Base-by-base conservation (phyloP, 2,888 invertebrate species). In the Diachrysia chrysitis region DNA sequence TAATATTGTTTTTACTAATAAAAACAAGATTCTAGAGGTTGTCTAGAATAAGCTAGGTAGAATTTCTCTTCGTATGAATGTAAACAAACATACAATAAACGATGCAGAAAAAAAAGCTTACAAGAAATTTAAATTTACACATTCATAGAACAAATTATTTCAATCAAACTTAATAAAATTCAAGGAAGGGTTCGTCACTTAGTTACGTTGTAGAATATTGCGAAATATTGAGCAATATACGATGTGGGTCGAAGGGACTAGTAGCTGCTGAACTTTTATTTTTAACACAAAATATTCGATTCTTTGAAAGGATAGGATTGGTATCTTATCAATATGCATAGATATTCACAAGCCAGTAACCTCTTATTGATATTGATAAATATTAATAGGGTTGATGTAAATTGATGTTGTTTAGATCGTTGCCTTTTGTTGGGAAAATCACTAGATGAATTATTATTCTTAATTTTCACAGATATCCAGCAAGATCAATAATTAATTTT, bases 401-500 rank as follows among this genome's bases (percentile, higher is more conserved):
- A n/a, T n/a, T n/a, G n/a, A n/a, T n/a, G n/a, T 12, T 14, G 29
- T 29, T 32, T 10, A 32, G 32, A 37, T n/a, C 7, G n/a, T n/a
- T 42, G 6, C 42, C n/a, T 42, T 42, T 42, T n/a, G 42, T n/a
- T 42, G 16, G 5, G n/a, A 16, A n/a, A 42, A 42, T 42, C 0
- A 42, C 42, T 37, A 37, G 37, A 32, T 32, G 7, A 32, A 10
- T 14, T 37, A 37, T 37, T 14, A 37, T 37, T 14, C 5, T 42
- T n/a, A 42, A 42, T n/a, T n/a, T 42, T 42, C 42, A 0, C 42
- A 42, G n/a, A 42, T 1, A 16, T 42, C 16, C n/a, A 4, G 42
- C 5, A 5, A n/a, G n/a, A 51, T 9, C 10, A 12, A 21, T 51
- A 4, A 48, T 7, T 73, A 58, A 74, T 62, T 64, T 53, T 65